Evolutionary conservation across 64 coral and sea anemone genomes (phyloP).

Genomic region (Actinia equina): DNA sequence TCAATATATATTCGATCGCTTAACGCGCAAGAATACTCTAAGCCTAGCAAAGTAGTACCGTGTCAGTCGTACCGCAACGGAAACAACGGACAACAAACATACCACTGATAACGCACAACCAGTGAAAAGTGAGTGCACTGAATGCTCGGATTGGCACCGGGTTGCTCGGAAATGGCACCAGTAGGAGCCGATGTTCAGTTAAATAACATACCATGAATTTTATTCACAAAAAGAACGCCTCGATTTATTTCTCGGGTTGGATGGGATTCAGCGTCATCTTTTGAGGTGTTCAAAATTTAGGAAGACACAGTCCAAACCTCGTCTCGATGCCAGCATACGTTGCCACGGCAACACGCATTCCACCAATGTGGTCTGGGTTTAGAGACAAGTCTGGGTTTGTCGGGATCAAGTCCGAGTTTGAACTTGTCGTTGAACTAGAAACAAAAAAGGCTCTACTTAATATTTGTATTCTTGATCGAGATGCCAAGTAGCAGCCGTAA

Average conservation of each 20-base stretch:
- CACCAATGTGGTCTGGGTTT: constrained; percentile 94
- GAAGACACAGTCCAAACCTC: constrained; percentile 94
- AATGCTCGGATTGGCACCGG: background rate
- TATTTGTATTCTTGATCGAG: too few species aligned
- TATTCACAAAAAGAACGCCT: background rate
- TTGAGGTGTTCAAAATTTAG: constrained; percentile 57
- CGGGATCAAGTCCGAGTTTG: constrained; percentile 58
- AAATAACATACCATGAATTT: background rate
- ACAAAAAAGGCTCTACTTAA: background rate
- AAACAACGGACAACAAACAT: too few species aligned
- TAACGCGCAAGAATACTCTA: too few species aligned
- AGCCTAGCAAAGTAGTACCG: too few species aligned
- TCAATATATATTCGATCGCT: too few species aligned
- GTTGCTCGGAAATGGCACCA: background rate
- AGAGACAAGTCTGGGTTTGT: constrained; percentile 88
- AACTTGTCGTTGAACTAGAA: background rate
- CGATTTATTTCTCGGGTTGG: background rate
- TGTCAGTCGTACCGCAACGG: too few species aligned
- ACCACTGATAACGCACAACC: too few species aligned
- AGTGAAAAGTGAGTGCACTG: too few species aligned
- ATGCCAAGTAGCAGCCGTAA: too few species aligned
- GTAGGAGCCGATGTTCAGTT: background rate
- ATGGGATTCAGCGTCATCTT: constrained; percentile 9
- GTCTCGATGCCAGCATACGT: constrained; percentile 98
- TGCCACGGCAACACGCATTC: constrained; percentile 91